Evolutionary conservation across 2,888 invertebrate species (phyloP).

Genomic region (Ophion obscuratus): DNA sequence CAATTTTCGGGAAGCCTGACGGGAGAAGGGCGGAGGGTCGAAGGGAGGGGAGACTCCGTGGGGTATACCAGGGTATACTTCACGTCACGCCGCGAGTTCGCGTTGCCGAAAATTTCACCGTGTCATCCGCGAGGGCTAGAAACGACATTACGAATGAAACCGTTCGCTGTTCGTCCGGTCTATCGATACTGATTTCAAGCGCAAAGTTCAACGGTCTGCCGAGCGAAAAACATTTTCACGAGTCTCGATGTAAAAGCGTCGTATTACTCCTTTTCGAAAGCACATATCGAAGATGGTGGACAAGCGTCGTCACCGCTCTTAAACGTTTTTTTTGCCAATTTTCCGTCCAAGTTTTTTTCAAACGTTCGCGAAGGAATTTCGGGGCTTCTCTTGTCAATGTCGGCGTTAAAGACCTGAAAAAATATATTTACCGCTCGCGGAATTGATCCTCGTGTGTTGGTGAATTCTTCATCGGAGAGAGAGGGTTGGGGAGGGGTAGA

Average conservation of each 20-base stretch:
- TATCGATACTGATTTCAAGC: not conserved
- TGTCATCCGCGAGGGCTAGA: not conserved
- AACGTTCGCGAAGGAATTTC: not conserved
- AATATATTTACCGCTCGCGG: not conserved
- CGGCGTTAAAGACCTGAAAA: not conserved
- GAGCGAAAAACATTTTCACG: not conserved
- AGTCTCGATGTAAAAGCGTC: not conserved
- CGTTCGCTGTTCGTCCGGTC: not conserved
- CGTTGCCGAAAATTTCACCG: not conserved
- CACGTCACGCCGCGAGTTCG: constrained; percentile 6
- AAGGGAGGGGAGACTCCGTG: not conserved
- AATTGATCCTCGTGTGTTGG: not conserved
- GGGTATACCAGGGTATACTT: not conserved
- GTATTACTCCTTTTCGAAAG: not conserved
- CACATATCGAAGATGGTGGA: constrained; percentile 43
- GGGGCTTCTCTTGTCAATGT: not conserved
- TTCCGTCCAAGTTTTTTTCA: not conserved
- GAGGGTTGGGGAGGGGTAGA: not conserved
- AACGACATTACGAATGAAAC: not conserved
- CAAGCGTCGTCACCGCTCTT: constrained; percentile 11
- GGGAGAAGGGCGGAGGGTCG: not conserved
- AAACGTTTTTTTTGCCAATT: not conserved
- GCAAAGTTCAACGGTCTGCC: not conserved
- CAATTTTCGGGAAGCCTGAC: not conserved
- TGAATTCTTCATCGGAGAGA: not conserved